These are phyloP conservation scores for Copsychus sechellarum DNA, from an alignment of 2,113 vertebrate species.

Conservation along the genomic window DNA sequence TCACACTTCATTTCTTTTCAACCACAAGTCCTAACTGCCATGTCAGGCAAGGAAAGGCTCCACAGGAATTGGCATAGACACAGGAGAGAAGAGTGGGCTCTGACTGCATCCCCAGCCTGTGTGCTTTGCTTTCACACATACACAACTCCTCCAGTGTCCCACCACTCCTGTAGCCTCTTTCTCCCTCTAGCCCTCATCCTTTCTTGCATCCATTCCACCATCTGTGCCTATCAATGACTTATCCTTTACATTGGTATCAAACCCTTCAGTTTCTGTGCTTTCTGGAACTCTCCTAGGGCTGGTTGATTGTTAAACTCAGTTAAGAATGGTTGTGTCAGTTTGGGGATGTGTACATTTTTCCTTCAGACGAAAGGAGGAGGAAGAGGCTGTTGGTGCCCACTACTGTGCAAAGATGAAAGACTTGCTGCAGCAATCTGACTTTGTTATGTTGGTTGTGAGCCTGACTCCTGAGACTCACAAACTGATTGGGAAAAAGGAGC, in stretches of 20 bases:
- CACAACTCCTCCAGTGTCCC: neutral
- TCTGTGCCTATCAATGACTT: neutral
- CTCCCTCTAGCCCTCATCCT: neutral
- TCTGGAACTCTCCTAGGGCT: neutral
- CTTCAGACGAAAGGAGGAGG: slow-evolving; percentile 74
- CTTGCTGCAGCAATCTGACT: slow-evolving; percentile 78
- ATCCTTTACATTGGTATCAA: neutral
- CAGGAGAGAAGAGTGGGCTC: neutral
- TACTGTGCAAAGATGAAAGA: slow-evolving; percentile 77
- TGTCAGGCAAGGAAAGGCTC: neutral
- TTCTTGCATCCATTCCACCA: neutral
- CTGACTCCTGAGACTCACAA: slow-evolving; percentile 70
- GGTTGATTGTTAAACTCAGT: neutral
- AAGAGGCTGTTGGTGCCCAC: slow-evolving; percentile 72
- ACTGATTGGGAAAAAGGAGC: slow-evolving; percentile 76
- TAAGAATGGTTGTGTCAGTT: neutral
- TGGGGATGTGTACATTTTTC: neutral
- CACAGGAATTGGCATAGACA: neutral
- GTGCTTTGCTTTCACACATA: neutral
- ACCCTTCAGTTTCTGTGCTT: neutral
- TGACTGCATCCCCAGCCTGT: neutral
- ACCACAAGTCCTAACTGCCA: neutral
- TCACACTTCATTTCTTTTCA: neutral
- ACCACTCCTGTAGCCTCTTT: neutral
- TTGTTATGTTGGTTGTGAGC: slow-evolving; percentile 76